A percentile compares a stretch with the other conserved stretches of the same genome.
These are phyloP conservation scores for Gnatocerus cornutus DNA, from an alignment of 2,888 invertebrate species.

Conservation along the genomic window DNA sequence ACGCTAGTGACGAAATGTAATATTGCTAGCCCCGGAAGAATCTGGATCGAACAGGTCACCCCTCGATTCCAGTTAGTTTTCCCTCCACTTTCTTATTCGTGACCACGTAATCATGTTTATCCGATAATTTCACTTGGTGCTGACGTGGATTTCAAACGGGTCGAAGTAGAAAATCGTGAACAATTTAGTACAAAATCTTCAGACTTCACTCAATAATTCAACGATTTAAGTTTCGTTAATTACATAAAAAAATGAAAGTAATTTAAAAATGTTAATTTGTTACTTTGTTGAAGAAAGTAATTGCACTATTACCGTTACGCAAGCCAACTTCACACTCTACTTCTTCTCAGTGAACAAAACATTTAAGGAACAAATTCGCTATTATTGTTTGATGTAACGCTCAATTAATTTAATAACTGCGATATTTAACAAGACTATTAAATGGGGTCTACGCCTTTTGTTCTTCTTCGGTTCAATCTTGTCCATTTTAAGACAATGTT, in stretches of 20 bases:
- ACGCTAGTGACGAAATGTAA: slow-evolving; percentile 1
- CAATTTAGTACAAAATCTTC: neutral
- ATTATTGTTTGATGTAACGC: slow-evolving; percentile 39
- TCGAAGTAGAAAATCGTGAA: slow-evolving; percentile 15
- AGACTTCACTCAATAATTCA: neutral
- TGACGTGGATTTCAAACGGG: slow-evolving; percentile 11
- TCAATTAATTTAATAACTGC: slow-evolving; percentile 34
- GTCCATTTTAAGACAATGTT: neutral
- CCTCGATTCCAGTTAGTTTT: slow-evolving; percentile 6
- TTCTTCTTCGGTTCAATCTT: neutral
- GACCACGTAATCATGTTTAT: slow-evolving; percentile 31
- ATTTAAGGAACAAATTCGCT: slow-evolving; percentile 46
- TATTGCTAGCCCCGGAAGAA: slow-evolving; percentile 21
- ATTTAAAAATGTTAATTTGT: slow-evolving; percentile 36
- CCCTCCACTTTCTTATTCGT: slow-evolving; percentile 40
- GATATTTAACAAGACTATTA: neutral
- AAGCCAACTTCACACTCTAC: slow-evolving; percentile 43
- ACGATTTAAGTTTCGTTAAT: slow-evolving; percentile 12
- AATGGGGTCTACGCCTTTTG: no score
- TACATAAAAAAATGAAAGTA: slow-evolving; percentile 34
- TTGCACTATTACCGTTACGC: slow-evolving; percentile 35
- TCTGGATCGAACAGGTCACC: slow-evolving; percentile 19
- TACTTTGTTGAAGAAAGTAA: slow-evolving; percentile 37
- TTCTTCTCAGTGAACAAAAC: slow-evolving; percentile 33
- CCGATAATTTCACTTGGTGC: slow-evolving; percentile 29